A percentile compares a stretch with the other conserved stretches of the same genome.
Conservation (phyloP, 2,113 vertebrate genomes). For the Plecturocebus donacophilus region DNA sequence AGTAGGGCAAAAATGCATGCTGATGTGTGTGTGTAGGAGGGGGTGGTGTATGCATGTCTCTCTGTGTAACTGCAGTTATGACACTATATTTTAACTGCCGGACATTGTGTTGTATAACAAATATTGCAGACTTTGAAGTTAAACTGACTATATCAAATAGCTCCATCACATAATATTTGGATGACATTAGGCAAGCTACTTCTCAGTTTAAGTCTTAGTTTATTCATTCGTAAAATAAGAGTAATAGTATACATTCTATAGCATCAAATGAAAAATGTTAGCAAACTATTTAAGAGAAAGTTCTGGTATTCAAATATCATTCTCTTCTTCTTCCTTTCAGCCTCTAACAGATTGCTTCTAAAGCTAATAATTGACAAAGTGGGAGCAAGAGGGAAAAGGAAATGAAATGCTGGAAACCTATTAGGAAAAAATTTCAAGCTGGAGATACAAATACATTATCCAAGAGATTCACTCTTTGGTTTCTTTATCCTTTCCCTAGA, state of each 20-base stretch:
- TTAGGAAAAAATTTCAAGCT: not conserved
- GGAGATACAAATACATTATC: not conserved
- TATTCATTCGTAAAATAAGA: constrained; percentile 47
- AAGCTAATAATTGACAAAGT: constrained; percentile 32
- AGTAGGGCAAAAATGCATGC: not conserved
- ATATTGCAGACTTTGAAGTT: not conserved
- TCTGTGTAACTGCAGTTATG: not conserved
- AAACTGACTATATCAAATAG: not conserved
- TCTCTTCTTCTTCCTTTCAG: constrained; percentile 20
- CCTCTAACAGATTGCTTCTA: constrained; percentile 11
- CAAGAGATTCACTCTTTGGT: not conserved
- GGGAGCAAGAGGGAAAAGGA: not conserved
- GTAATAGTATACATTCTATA: constrained; percentile 6
- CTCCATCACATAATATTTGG: not conserved
- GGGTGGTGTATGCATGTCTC: not conserved
- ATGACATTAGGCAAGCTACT: not conserved
- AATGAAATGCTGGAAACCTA: not conserved
- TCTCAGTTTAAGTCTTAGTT: not conserved
- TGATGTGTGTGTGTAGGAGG: rapidly evolving
- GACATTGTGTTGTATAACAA: not conserved
- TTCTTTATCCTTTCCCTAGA: constrained; percentile 37
- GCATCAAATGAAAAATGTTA: constrained; percentile 6
- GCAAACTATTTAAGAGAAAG: not conserved
- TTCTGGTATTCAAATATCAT: not conserved
- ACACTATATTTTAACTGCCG: not conserved